Conservation (phyloP, 1,140 invertebrate genomes). For the Listronotus bonariensis region DNA sequence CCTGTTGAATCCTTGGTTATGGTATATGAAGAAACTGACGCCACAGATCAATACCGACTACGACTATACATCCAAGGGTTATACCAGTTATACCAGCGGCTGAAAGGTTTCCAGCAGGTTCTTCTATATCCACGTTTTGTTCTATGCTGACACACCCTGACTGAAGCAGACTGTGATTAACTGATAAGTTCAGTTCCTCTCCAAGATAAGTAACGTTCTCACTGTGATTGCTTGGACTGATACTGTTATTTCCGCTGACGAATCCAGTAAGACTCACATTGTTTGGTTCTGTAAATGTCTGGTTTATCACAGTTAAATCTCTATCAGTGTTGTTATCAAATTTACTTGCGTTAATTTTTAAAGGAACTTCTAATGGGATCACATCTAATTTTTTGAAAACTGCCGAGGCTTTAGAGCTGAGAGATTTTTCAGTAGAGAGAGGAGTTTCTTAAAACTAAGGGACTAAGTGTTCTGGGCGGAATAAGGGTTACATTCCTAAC, state of each 20-base stretch:
- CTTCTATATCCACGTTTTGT: conserved; percentile 22
- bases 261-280: conserved; percentile 23
- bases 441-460: conserved; percentile 31
- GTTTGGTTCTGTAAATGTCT: conserved; percentile 27
- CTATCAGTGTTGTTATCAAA: conserved; percentile 21
- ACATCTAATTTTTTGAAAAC: conserved; percentile 21
- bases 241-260: conserved; percentile 36
- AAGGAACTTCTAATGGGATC: conserved; percentile 17
- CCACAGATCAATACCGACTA: conserved; percentile 70
- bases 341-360: conserved; percentile 13
- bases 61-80: conserved; percentile 68
- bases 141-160: conserved; percentile 35
- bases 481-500: conserved; percentile 21
- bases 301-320: conserved; percentile 49
- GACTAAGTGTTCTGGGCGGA: conserved; percentile 26
- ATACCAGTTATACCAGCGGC: conserved; percentile 74
- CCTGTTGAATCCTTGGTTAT: conserved; percentile 75
- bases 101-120: conserved; percentile 57
- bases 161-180: conserved; percentile 41
- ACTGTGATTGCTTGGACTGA: conserved; percentile 43
- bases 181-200: conserved; percentile 38
- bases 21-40: conserved; percentile 74
- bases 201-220: conserved; percentile 45
- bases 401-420: conserved; percentile 8
- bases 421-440: conserved; percentile 19